Percentiles rank a stretch among this genome's conserved stretches.
These are phyloP conservation scores for Bettongia penicillata DNA, from an alignment of 2,113 vertebrate genomes.

Conservation along the genomic window DNA sequence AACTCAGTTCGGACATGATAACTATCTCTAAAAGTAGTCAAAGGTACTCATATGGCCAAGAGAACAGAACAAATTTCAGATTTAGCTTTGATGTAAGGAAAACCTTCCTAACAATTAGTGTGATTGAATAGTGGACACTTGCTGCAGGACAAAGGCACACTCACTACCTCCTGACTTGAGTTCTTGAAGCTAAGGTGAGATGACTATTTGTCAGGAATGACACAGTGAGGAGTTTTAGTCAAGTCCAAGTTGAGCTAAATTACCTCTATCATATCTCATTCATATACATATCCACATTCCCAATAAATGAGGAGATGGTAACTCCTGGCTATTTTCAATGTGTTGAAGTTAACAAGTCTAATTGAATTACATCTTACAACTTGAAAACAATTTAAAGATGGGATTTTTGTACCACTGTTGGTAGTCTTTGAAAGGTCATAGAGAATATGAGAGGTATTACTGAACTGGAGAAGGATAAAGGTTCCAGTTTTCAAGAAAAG, in stretches of 20 bases:
- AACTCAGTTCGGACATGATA: neutral
- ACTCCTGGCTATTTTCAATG: neutral
- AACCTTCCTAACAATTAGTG: neutral
- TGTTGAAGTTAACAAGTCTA: neutral
- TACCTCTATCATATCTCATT: neutral
- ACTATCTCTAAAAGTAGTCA: neutral
- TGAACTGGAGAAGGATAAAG: neutral
- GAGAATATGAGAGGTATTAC: neutral
- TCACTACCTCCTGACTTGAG: neutral
- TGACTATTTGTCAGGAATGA: neutral
- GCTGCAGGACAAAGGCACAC: neutral
- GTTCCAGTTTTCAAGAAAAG: neutral
- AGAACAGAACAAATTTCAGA: neutral
- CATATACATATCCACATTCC: neutral
- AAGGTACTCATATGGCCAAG: neutral
- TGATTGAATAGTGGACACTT: neutral
- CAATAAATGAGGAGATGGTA: neutral
- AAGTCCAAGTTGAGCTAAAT: neutral
- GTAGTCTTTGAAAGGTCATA: neutral
- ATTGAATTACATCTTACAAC: neutral
- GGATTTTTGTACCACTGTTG: neutral
- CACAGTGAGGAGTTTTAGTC: neutral
- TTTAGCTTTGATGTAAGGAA: neutral
- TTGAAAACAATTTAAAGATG: neutral
- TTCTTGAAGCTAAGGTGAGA: neutral